These are phyloP conservation scores for Chironomus riparius DNA, from an alignment of 2,888 invertebrate species.

Conservation along the genomic window DNA sequence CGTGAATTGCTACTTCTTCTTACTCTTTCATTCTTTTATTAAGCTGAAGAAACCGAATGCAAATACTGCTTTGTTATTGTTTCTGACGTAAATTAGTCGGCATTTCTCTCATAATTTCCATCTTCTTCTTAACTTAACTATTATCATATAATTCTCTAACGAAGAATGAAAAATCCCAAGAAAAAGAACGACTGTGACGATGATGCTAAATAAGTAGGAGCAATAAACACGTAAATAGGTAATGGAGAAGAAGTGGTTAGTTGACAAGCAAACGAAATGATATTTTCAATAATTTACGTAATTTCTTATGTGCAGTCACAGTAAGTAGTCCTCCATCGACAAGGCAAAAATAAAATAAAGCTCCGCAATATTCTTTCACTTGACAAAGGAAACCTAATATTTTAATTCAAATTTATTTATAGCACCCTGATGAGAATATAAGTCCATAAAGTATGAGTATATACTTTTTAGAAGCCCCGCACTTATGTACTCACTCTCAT, in stretches of 20 bases:
- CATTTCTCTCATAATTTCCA: neutral
- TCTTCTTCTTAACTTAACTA: neutral
- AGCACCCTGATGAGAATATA: neutral
- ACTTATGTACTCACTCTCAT: neutral
- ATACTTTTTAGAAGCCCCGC: neutral
- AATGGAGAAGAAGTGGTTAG: neutral
- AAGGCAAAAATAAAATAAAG: no score
- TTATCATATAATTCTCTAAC: no score
- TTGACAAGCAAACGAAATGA: neutral
- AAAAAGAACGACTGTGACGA: neutral
- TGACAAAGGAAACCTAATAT: constrained; percentile 8
- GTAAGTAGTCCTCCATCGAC: neutral
- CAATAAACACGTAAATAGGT: neutral
- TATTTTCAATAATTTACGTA: neutral
- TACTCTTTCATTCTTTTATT: neutral
- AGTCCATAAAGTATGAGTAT: neutral
- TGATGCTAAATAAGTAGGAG: neutral
- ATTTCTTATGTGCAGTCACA: neutral
- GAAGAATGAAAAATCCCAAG: no score
- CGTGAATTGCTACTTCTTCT: neutral
- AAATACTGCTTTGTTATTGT: neutral
- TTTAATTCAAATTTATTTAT: neutral
- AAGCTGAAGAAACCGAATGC: neutral
- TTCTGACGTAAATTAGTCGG: neutral
- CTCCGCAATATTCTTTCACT: neutral